These are phyloP conservation scores for Molossus molossus DNA, from an alignment of 2,797 vertebrate species.

Conservation along the genomic window DNA sequence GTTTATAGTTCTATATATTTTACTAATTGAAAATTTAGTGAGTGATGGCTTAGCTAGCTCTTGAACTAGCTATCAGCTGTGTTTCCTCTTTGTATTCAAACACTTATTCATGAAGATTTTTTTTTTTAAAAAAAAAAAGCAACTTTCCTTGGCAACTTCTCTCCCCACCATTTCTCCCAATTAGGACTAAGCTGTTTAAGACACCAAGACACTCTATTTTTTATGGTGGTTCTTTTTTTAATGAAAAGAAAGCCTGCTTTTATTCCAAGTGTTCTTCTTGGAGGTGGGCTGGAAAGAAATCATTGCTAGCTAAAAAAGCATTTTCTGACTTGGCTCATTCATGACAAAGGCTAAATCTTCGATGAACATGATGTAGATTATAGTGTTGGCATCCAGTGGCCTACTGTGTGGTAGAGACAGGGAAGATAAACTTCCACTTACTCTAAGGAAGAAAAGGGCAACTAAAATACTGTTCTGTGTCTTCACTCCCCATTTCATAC, in stretches of 20 bases:
- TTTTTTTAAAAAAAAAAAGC: background rate
- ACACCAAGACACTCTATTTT: background rate
- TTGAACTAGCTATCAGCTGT: background rate
- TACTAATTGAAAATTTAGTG: background rate
- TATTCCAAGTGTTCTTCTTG: background rate
- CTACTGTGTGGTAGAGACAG: background rate
- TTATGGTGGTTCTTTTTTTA: background rate
- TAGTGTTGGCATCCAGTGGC: background rate
- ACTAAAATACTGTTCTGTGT: background rate
- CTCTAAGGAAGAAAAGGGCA: background rate
- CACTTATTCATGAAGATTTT: background rate
- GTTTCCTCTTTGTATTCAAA: background rate
- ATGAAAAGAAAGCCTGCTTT: background rate
- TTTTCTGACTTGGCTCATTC: background rate
- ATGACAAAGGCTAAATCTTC: background rate
- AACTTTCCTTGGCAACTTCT: background rate
- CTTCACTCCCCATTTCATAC: background rate
- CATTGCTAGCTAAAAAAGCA: background rate
- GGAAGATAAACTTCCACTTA: background rate
- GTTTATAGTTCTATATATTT: background rate
- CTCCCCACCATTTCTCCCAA: background rate
- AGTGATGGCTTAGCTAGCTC: background rate
- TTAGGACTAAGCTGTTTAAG: slow-evolving; percentile 11
- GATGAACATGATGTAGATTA: background rate
- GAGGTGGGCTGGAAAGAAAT: background rate